Base-by-base conservation (phyloP, 2,888 invertebrate genomes). In the Macropis europaea region DNA sequence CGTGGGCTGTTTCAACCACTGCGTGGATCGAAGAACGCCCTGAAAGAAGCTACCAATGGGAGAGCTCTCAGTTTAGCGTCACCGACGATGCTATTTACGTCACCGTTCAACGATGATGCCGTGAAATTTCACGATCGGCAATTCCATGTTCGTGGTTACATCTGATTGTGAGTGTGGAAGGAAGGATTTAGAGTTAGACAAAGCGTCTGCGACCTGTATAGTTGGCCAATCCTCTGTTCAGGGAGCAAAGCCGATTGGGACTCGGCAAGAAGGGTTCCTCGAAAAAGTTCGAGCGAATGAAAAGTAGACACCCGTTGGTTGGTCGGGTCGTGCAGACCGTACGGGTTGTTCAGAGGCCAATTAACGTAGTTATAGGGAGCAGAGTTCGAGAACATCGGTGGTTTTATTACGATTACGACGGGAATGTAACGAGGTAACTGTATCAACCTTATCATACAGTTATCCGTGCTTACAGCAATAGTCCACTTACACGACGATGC, bases 351-450 rank as follows among this genome's bases (percentile, higher is more conserved):
- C 78, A 66, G 76, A 66, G 66, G 66, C 76, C 74, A 81, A 81
- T 81, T 81, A 81, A 81, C 70, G 78, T 78, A 62, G 78, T 81
- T 76, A 78, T 73, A 72, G 72, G 61, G 68, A 70, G 68, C 78
- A 74, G 68, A 74, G 78, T 78, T 78, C 76, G 72, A 72, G 74
- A 67, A 73, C 74, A 60, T 56, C 42, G 70, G 50, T 66, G 69
- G 76, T 81, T 81, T 81, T 76, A 78, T 81, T 76, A 78, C 73
- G 81, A 81, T 79, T 81, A 81, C 70, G 64, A 73, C 61, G 54
- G 63, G 67, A 73, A 74, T 76, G 80, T 81, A 81, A 81, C 76
- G 68, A 78, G 81, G 73, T 77, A 74, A 74, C 78, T 63, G 81
- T 76, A 81, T 76, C 76, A 74, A 79, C 59, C 63, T 79, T 76